Conservation (phyloP, 2,113 vertebrate species). For the Pygoscelis adeliae region DNA sequence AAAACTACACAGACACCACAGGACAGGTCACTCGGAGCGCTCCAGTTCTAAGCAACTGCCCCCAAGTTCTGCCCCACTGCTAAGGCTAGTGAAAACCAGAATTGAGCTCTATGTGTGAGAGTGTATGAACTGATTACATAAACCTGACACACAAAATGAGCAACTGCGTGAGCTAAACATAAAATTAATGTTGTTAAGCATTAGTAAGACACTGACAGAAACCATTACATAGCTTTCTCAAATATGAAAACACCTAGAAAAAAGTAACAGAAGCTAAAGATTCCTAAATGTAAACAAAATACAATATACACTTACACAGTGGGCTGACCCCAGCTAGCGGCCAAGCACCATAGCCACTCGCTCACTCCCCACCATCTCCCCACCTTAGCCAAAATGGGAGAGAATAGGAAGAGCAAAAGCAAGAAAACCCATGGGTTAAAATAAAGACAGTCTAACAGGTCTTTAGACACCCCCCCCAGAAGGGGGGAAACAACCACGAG, state of each 20-base stretch:
- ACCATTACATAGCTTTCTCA: background rate
- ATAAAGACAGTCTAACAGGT: background rate
- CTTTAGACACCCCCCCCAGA: too few species aligned
- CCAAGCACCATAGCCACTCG: background rate
- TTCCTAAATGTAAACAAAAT: background rate
- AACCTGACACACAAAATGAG: background rate
- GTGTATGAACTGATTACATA: background rate
- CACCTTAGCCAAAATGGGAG: accelerated
- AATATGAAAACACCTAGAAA: background rate
- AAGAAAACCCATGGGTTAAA: background rate
- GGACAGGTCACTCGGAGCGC: too few species aligned
- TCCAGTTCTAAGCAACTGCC: background rate
- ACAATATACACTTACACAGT: background rate
- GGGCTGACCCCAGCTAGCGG: background rate
- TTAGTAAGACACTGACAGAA: background rate
- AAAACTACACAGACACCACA: background rate
- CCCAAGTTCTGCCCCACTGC: background rate
- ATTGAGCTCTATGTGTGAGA: background rate
- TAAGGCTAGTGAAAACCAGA: background rate
- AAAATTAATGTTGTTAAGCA: background rate
- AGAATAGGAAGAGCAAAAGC: background rate
- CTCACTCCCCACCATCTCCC: background rate
- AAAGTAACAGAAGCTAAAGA: background rate
- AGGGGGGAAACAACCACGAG: background rate
- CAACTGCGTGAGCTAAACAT: background rate